phyloP scores from a whole-genome alignment of 2,888 invertebrate genomes.

The Eilema caniola region DNA sequence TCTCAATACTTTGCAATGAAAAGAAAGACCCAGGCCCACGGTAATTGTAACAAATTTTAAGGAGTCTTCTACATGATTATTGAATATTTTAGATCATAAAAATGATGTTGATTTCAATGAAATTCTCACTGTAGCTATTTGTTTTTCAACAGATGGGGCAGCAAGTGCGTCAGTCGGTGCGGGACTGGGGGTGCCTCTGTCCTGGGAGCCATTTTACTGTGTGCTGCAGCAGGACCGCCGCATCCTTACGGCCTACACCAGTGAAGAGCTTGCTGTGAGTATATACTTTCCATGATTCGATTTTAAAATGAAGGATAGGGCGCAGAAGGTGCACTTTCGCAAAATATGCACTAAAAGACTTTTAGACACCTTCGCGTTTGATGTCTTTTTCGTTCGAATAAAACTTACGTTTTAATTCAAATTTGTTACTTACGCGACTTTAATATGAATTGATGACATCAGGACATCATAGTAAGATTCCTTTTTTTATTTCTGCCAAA shows the following conservation, averaged over 20 bases:
- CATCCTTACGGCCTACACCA: slow-evolving; percentile 91
- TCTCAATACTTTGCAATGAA: too few species aligned
- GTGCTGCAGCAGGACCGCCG: slow-evolving; percentile 92
- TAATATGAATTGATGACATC: too few species aligned
- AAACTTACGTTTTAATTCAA: too few species aligned
- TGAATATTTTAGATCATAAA: background rate
- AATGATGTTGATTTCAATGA: background rate
- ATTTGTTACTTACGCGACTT: too few species aligned
- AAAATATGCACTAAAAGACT: background rate
- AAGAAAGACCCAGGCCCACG: too few species aligned
- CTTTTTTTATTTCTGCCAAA: background rate
- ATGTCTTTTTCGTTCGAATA: too few species aligned
- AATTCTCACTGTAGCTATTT: slow-evolving; percentile 7
- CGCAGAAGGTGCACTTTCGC: background rate
- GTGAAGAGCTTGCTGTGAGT: slow-evolving; percentile 93
- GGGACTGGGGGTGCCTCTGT: slow-evolving; percentile 85
- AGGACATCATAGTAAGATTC: too few species aligned
- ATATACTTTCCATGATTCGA: background rate
- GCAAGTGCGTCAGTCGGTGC: slow-evolving; percentile 83
- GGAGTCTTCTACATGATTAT: too few species aligned
- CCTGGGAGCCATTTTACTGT: slow-evolving; percentile 94
- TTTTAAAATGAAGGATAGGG: background rate
- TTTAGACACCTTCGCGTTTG: background rate
- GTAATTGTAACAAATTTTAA: too few species aligned
- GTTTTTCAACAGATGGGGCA: slow-evolving; percentile 80